These are phyloP conservation scores for Drosophila lacteicornis DNA, from an alignment of 1,140 invertebrate species.

Conservation along the genomic window DNA sequence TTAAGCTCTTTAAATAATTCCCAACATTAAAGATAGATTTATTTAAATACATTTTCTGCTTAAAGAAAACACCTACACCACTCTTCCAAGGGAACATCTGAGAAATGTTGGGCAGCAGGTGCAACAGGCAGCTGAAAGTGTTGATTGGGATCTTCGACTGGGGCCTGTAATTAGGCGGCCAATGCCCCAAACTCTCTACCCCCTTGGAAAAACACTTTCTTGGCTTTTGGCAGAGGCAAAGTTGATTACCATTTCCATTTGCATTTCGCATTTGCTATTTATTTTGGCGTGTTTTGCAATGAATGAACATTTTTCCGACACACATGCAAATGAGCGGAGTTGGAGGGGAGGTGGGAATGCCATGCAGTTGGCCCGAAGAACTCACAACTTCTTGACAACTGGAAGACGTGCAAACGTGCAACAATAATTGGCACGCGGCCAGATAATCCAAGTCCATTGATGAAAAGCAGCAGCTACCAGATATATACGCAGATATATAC, in stretches of 20 bases:
- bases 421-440: slow-evolving; percentile 75
- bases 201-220: slow-evolving; percentile 27
- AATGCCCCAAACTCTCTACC: slow-evolving; percentile 51
- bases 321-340: slow-evolving; percentile 39
- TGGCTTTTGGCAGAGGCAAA: neutral
- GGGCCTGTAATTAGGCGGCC: slow-evolving; percentile 70
- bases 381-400: slow-evolving; percentile 63
- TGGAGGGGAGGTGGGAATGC: neutral
- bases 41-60: neutral
- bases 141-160: slow-evolving; percentile 76
- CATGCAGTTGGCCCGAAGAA: slow-evolving; percentile 42
- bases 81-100: neutral
- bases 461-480: slow-evolving; percentile 67
- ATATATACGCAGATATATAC: slow-evolving; percentile 5
- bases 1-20: no score
- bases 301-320: slow-evolving; percentile 64
- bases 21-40: no score
- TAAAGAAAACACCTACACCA: slow-evolving; percentile 1
- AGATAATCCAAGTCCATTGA: slow-evolving; percentile 70
- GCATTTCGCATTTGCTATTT: slow-evolving; percentile 33
- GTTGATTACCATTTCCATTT: slow-evolving; percentile 15
- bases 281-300: slow-evolving; percentile 39
- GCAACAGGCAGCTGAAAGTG: slow-evolving; percentile 29
- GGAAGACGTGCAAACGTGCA: slow-evolving; percentile 51
- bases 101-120: slow-evolving; percentile 7